phyloP scores from a whole-genome alignment of 1,140 invertebrate genomes.

The Dreissena polymorpha region DNA sequence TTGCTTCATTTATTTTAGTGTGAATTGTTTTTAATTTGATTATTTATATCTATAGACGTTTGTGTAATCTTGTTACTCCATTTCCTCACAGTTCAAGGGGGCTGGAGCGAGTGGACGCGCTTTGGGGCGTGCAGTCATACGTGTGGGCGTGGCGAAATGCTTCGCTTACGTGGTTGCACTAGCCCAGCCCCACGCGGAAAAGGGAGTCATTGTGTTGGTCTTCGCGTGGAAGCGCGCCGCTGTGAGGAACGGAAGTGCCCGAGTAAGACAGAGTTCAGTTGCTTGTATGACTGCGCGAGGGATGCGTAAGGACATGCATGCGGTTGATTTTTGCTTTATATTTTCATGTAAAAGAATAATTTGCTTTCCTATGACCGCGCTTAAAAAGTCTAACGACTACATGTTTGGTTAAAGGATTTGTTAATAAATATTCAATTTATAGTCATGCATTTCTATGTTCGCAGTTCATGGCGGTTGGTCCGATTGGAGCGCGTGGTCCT shows the following conservation, averaged over 20 bases:
- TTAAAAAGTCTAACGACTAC: too few species aligned
- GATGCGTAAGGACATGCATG: background rate
- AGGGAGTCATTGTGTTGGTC: conserved; percentile 51
- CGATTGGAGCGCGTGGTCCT: conserved; percentile 75
- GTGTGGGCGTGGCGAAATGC: conserved; percentile 84
- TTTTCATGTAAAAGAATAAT: background rate
- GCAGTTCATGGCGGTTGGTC: conserved; percentile 77
- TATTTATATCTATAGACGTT: too few species aligned
- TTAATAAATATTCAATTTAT: too few species aligned
- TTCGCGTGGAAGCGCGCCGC: conserved; percentile 21
- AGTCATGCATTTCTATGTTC: too few species aligned
- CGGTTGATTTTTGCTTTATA: background rate
- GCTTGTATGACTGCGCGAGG: background rate
- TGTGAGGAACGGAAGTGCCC: conserved; percentile 48
- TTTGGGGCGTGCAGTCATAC: conserved; percentile 84
- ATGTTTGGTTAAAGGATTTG: too few species aligned
- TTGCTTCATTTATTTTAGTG: too few species aligned
- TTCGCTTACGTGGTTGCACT: conserved; percentile 83
- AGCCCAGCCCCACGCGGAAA: conserved; percentile 77
- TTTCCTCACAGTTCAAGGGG: conserved; percentile 80
- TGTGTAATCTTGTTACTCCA: too few species aligned
- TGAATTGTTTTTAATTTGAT: too few species aligned
- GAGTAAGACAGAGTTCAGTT: conserved; percentile 14
- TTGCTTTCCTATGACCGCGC: too few species aligned
- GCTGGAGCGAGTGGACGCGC: conserved; percentile 83